A percentile compares a stretch with the other conserved stretches of the same genome.
These are phyloP conservation scores for Seriola dumerili DNA, from an alignment of 2,113 vertebrate species.

Conservation along the genomic window DNA sequence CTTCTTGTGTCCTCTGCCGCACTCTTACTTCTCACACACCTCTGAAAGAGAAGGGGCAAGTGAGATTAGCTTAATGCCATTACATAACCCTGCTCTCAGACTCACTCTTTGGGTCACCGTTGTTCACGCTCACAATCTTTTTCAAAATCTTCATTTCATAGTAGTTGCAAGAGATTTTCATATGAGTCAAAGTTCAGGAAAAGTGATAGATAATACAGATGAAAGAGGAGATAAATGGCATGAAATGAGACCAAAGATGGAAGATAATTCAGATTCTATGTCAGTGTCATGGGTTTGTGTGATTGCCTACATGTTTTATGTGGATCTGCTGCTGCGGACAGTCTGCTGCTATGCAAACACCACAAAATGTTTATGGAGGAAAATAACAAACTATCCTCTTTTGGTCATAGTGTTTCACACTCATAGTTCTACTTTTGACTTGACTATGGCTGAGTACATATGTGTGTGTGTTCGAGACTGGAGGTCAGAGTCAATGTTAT, in stretches of 20 bases:
- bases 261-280: neutral
- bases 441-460: neutral
- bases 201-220: neutral
- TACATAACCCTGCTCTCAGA: conserved; percentile 33
- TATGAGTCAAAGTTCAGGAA: neutral
- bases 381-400: neutral
- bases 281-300: neutral
- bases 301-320: neutral
- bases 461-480: neutral
- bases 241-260: neutral
- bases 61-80: conserved; percentile 49
- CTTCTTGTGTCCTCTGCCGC: neutral
- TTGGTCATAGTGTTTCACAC: neutral
- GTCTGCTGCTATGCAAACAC: neutral
- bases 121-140: neutral
- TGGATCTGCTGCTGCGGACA: neutral
- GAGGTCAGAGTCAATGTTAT: conserved; percentile 50
- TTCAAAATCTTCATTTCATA: conserved; percentile 1
- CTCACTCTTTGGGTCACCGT: neutral
- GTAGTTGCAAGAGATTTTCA: neutral
- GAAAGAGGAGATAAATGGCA: neutral
- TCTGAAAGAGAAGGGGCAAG: conserved; percentile 21
- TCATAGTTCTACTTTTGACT: neutral
- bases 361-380: conserved; percentile 1
- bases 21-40: neutral